phyloP scores from a whole-genome alignment of 2,888 invertebrate species.

The Caradrina clavipalpis region DNA sequence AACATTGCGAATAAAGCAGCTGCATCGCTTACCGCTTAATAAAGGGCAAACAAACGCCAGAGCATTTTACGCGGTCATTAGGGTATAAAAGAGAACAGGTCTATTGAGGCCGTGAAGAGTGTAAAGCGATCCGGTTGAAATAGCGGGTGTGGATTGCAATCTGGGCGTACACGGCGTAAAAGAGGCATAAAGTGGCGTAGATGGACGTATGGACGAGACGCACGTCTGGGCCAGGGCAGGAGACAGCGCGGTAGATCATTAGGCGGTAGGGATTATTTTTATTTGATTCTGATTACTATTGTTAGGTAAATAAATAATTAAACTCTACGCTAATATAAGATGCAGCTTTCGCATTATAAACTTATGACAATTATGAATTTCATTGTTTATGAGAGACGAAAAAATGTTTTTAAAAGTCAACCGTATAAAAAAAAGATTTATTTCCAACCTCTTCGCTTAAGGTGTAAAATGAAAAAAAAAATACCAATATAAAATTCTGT shows the following conservation, averaged over 20 bases:
- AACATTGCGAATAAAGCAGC: constrained; percentile 49
- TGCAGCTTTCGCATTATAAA: background rate
- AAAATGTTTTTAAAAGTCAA: too few relatives aligned
- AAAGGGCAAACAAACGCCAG: constrained; percentile 62
- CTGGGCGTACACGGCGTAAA: constrained; percentile 84
- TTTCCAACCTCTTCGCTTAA: too few relatives aligned
- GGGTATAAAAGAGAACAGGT: constrained; percentile 83
- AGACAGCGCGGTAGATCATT: constrained; percentile 8
- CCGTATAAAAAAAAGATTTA: too few relatives aligned
- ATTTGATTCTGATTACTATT: background rate
- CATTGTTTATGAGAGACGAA: too few relatives aligned
- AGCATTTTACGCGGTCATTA: constrained; percentile 84
- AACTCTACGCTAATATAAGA: background rate
- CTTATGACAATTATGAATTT: too few relatives aligned
- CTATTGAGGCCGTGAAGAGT: constrained; percentile 84
- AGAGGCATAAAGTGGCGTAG: constrained; percentile 79
- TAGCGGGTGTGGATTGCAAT: constrained; percentile 79
- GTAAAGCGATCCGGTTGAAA: constrained; percentile 84
- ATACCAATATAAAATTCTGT: too few relatives aligned
- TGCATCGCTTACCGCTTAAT: constrained; percentile 60
- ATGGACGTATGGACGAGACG: constrained; percentile 68
- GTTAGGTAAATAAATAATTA: background rate
- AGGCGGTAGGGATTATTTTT: background rate
- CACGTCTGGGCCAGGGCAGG: constrained; percentile 31
- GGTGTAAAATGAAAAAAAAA: too few relatives aligned